Evolutionary conservation across 2,888 invertebrate species (phyloP).

Genomic region (Drosophila colorata): DNA sequence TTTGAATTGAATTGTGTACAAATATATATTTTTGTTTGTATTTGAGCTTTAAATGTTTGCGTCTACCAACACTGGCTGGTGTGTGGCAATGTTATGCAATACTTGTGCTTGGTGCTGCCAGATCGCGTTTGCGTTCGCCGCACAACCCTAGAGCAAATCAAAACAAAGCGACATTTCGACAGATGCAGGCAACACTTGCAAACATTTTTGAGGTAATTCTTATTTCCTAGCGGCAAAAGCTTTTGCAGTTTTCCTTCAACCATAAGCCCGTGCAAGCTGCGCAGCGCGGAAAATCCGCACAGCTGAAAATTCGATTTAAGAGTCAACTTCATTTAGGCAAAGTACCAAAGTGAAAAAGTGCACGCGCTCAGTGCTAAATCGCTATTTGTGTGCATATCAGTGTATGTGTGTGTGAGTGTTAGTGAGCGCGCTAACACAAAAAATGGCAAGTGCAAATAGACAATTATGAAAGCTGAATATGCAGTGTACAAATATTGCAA

Average conservation of each 20-base stretch:
- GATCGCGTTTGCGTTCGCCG: conserved; percentile 2
- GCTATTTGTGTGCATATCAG: conserved; percentile 36
- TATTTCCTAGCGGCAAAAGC: conserved; percentile 71
- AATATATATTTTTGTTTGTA: background rate
- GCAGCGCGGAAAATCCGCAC: conserved; percentile 48
- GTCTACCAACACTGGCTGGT: conserved; percentile 27
- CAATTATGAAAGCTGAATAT: conserved; percentile 68
- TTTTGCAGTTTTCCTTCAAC: conserved; percentile 73
- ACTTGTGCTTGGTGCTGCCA: conserved; percentile 46
- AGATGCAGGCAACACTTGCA: conserved; percentile 60
- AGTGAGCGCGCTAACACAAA: conserved; percentile 52
- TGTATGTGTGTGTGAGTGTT: conserved; percentile 27
- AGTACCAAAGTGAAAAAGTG: conserved; percentile 39
- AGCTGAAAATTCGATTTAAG: conserved; percentile 66
- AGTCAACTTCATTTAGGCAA: conserved; percentile 41
- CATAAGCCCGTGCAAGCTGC: conserved; percentile 59
- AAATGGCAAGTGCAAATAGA: conserved; percentile 61
- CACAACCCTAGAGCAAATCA: conserved; percentile 56
- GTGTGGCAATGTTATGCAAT: conserved; percentile 35
- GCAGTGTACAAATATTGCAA: conserved; percentile 40
- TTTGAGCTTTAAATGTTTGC: background rate
- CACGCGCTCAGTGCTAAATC: conserved; percentile 35
- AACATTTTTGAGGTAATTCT: conserved; percentile 61
- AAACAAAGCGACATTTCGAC: conserved; percentile 58
- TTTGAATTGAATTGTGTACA: background rate